phyloP scores from a whole-genome alignment of 2,113 vertebrate genomes.

The Monarcha castaneiventris region DNA sequence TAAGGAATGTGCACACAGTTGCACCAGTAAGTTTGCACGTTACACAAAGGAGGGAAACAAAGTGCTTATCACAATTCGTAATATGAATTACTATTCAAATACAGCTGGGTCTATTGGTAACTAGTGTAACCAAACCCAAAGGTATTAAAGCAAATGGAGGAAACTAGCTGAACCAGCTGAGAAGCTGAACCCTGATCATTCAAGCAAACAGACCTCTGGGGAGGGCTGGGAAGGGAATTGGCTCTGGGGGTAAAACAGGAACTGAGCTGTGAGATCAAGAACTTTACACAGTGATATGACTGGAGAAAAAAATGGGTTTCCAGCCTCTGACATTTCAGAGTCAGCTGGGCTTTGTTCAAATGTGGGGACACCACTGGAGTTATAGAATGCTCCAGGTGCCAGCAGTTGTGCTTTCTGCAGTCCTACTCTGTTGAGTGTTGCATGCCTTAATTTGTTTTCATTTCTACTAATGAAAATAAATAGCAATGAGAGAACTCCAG shows the following conservation, averaged over 20 bases:
- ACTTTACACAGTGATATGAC: not conserved
- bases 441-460: slow-evolving; percentile 58
- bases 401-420: not conserved
- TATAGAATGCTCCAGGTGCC: not conserved
- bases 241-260: not conserved
- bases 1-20: not conserved
- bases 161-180: not conserved
- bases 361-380: not conserved
- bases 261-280: not conserved
- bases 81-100: not conserved
- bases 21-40: not conserved
- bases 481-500: slow-evolving; percentile 34
- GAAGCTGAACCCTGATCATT: not conserved
- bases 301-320: not conserved
- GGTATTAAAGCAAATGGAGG: not conserved
- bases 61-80: not conserved
- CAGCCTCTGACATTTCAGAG: not conserved
- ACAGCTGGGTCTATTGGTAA: not conserved
- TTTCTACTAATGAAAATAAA: slow-evolving; percentile 70
- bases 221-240: not conserved
- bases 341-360: not conserved
- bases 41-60: not conserved
- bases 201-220: not conserved
- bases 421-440: not conserved
- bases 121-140: not conserved